Conservation (phyloP, 2,888 invertebrate species). For the Lochmaea crataegi region DNA sequence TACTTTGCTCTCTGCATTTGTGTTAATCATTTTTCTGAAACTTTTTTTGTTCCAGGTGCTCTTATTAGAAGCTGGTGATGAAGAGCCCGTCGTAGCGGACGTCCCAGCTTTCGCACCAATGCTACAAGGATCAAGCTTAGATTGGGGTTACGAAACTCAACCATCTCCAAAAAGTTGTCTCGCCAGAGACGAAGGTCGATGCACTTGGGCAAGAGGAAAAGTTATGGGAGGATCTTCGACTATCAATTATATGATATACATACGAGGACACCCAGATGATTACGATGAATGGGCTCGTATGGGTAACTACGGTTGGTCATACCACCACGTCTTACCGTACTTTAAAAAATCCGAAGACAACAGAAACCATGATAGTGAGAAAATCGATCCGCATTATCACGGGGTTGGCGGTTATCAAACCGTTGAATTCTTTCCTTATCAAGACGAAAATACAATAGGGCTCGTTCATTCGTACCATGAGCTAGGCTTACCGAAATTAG, state of each 20-base stretch:
- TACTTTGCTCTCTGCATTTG: too few relatives aligned
- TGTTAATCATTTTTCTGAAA: not conserved
- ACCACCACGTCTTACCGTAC: slow-evolving; percentile 74
- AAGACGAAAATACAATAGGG: slow-evolving; percentile 70
- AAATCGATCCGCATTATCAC: slow-evolving; percentile 70
- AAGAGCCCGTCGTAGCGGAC: slow-evolving; percentile 75
- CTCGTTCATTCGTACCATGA: slow-evolving; percentile 73
- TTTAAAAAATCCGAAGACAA: slow-evolving; percentile 77
- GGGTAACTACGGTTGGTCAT: slow-evolving; percentile 75
- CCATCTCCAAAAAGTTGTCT: slow-evolving; percentile 72
- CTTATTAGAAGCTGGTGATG: slow-evolving; percentile 75
- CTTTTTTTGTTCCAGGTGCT: slow-evolving; percentile 66
- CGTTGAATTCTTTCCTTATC: slow-evolving; percentile 74
- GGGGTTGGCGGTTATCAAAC: slow-evolving; percentile 72
- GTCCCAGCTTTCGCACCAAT: slow-evolving; percentile 74
- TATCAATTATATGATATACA: slow-evolving; percentile 76
- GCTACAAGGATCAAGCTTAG: slow-evolving; percentile 72
- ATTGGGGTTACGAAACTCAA: slow-evolving; percentile 78
- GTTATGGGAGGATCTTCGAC: slow-evolving; percentile 77
- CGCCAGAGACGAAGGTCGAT: slow-evolving; percentile 70
- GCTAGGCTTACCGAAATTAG: slow-evolving; percentile 70
- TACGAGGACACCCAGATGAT: slow-evolving; percentile 71
- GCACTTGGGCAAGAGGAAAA: slow-evolving; percentile 73
- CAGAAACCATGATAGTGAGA: slow-evolving; percentile 65
- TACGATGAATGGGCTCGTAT: slow-evolving; percentile 74